Evolutionary conservation across 37 sponge, comb jelly and placozoan species (phyloP), one percentile per base, ranked within the genome.

Genomic region (Axinella damicornis): DNA sequence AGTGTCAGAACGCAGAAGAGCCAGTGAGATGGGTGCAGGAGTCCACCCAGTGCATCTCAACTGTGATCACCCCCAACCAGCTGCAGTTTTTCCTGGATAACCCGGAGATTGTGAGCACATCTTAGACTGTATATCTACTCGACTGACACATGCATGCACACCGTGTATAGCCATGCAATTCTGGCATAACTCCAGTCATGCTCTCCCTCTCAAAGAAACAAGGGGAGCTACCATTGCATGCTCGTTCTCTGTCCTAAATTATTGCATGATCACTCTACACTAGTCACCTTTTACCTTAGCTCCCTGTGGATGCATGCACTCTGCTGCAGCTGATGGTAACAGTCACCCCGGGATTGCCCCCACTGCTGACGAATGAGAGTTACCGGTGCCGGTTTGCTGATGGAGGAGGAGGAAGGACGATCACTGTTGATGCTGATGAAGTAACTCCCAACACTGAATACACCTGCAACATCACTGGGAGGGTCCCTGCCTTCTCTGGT

Each of bases 1-100:
- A 73, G 55, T 94, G 95, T 80, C 52, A 76, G 61, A 82, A 90
- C 80, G 75, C 71, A 55, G 41, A 24, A 27, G 57, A 65, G 68
- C 30, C 66, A 53, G 24, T 53, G 20, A 73, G 82, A 74, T 87
- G 80, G 69, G 69, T 69, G 32, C 53, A 80, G 35, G 31, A 31
- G 6, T 52, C 53, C 21, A 67, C 20, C 36, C 54, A 40, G 56
- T 80, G 80, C 46, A 20, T 54, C 54, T 24, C 67, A 25, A 80
- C 69, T 19, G 53, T 36, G 21, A 34, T 80, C 55, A 54, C 80
- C 14, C 80, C 80, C 27, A 46, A 46, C 46, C 46, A 46, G n/a
- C 30, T 22, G 53, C 66, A 65, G 69, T 80, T 69, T 68, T 34
- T 68, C n/a, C 24, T 69, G 68, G 80, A 80, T 18, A 24, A 27